Conservation (phyloP, 2,797 vertebrate genomes). For the Thamnophis elegans region DNA sequence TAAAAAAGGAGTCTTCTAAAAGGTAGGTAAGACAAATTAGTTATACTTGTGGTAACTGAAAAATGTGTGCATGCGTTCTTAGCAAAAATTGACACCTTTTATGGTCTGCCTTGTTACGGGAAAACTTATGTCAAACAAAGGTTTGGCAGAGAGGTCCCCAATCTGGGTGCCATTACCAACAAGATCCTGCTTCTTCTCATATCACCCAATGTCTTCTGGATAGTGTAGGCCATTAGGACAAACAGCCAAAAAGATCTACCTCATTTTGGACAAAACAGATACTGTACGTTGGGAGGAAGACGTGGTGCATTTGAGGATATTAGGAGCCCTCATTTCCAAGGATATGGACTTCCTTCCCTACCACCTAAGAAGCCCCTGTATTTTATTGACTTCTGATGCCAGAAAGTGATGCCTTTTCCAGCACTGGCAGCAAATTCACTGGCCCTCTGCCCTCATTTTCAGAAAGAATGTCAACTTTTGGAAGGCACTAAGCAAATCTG, state of each 20-base stretch:
- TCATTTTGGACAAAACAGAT: too few species aligned
- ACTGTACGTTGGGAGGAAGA: not conserved
- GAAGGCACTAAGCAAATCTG: not conserved
- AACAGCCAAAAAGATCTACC: not conserved
- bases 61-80: not conserved
- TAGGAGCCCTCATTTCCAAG: not conserved
- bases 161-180: not conserved
- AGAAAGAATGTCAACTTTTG: not conserved
- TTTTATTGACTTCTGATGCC: not conserved
- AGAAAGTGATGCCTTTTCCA: not conserved
- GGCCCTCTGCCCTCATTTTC: not conserved
- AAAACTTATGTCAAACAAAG: not conserved
- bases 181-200: not conserved
- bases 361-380: not conserved
- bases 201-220: not conserved
- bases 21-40: not conserved
- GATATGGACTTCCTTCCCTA: not conserved
- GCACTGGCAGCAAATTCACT: not conserved
- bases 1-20: not conserved
- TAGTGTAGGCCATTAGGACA: not conserved
- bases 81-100: not conserved
- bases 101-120: not conserved
- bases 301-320: not conserved
- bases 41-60: not conserved
- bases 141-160: not conserved